Conservation (phyloP, 1,140 invertebrate species). For the Drosophila ficusphila region DNA sequence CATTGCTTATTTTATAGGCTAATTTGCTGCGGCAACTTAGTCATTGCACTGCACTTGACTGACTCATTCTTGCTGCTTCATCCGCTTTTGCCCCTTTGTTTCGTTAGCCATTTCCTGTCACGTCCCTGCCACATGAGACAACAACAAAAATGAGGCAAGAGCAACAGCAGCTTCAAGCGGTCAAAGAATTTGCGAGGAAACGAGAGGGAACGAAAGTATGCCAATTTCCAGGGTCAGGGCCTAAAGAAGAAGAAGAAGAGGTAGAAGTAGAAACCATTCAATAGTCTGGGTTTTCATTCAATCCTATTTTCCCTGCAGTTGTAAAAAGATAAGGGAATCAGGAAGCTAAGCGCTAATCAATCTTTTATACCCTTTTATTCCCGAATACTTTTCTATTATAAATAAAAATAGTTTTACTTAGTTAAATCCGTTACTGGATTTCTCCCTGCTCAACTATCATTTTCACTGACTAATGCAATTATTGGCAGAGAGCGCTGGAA, state of each 20-base stretch:
- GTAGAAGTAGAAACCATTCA: not conserved
- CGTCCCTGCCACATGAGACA: constrained; percentile 24
- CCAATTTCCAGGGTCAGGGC: constrained; percentile 22
- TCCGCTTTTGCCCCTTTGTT: not conserved
- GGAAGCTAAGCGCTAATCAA: too few species aligned
- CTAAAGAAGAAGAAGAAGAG: not conserved
- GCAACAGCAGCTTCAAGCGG: constrained; percentile 11
- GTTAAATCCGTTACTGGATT: not conserved
- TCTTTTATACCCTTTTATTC: too few species aligned
- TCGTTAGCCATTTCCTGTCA: constrained; percentile 42
- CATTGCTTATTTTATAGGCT: constrained; percentile 1
- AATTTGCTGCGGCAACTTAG: constrained; percentile 19
- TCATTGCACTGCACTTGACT: constrained; percentile 29
- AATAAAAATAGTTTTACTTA: too few species aligned
- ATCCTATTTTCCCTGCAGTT: not conserved
- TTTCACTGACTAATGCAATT: constrained; percentile 14
- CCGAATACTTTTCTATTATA: too few species aligned
- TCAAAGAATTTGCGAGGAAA: constrained; percentile 17
- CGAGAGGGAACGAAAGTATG: not conserved
- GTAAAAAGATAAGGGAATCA: too few species aligned
- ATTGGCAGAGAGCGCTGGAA: constrained; percentile 4
- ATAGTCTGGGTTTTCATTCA: not conserved
- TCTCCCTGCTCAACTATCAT: not conserved
- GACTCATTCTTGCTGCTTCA: not conserved
- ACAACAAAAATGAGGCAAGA: not conserved